These are phyloP conservation scores for Pangasius larnaudii DNA, from an alignment of 2,797 vertebrate genomes.

Conservation along the genomic window DNA sequence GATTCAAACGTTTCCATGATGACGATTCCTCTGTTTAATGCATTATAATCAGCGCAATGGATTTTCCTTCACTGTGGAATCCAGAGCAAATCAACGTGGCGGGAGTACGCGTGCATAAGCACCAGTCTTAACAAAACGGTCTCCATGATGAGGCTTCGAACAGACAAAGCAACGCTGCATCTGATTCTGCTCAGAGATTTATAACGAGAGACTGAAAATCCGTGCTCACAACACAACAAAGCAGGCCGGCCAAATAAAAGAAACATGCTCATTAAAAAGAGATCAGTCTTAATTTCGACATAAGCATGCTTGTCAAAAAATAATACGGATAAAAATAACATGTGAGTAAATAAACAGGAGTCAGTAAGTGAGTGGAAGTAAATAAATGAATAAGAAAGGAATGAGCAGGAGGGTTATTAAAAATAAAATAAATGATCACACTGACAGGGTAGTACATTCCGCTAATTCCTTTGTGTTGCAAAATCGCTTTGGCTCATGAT, in stretches of 20 bases:
- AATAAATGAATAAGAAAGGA: neutral
- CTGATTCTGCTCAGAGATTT: neutral
- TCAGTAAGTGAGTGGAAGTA: neutral
- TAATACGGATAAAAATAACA: no score
- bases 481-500: conserved; percentile 20
- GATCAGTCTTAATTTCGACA: neutral
- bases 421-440: neutral
- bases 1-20: neutral
- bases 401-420: neutral
- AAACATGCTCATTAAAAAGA: neutral
- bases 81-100: neutral
- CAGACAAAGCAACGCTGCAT: neutral
- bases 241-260: neutral
- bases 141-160: neutral
- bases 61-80: neutral
- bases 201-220: neutral
- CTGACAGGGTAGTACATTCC: neutral
- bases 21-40: neutral
- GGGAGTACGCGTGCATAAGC: neutral
- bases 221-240: neutral
- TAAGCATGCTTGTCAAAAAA: neutral
- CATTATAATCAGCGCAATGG: conserved; percentile 22
- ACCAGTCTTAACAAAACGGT: neutral
- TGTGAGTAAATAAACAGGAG: neutral
- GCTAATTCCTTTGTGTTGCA: conserved; percentile 12